Evolutionary conservation across 2,797 vertebrate species (phyloP).

Genomic region (Gymnoscopelus microlampas): DNA sequence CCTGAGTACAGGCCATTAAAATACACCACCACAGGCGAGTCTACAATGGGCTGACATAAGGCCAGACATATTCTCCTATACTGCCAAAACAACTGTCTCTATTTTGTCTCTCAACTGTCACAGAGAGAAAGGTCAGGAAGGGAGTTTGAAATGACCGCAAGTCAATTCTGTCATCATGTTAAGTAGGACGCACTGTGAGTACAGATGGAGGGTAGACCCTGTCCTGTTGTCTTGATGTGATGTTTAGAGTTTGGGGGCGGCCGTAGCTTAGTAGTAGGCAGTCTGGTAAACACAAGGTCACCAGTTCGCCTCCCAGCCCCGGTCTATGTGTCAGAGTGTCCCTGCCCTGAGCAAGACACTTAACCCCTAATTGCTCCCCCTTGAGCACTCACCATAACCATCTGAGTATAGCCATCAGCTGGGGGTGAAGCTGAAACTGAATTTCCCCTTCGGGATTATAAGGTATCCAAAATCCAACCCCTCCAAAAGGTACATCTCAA

Average conservation of each 20-base stretch:
- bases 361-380: too few relatives aligned
- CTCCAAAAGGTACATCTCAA: too few relatives aligned
- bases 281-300: too few relatives aligned
- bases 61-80: constrained; percentile 37
- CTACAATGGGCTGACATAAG: constrained; percentile 48
- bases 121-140: constrained; percentile 14
- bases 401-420: too few relatives aligned
- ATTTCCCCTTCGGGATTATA: too few relatives aligned
- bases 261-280: too few relatives aligned
- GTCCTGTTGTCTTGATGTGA: not conserved
- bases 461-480: too few relatives aligned
- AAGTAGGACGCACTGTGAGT: not conserved
- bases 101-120: constrained; percentile 14
- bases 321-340: too few relatives aligned
- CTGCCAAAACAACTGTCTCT: constrained; percentile 46
- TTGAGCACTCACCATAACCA: too few relatives aligned
- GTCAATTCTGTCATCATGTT: constrained; percentile 7
- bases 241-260: not conserved
- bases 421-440: too few relatives aligned
- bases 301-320: too few relatives aligned
- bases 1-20: constrained; percentile 67
- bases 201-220: not conserved
- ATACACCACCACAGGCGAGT: constrained; percentile 61
- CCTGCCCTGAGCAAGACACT: too few relatives aligned
- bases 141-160: not conserved